Evolutionary conservation across 1,140 invertebrate species (phyloP).

Genomic region (Drosophila sechellia): DNA sequence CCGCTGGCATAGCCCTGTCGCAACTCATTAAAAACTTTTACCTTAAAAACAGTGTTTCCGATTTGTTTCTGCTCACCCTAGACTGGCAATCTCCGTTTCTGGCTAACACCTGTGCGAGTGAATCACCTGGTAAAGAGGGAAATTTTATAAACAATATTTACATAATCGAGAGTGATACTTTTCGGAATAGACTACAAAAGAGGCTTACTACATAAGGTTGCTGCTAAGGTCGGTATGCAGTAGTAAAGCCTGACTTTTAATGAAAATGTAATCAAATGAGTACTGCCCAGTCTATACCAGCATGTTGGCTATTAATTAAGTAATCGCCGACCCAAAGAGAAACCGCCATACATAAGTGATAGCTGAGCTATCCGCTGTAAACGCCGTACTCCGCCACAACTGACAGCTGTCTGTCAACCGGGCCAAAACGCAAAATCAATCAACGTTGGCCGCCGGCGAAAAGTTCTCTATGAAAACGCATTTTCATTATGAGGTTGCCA

Average conservation of each 20-base stretch:
- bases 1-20: constrained; percentile 29
- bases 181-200: neutral
- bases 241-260: too few relatives aligned
- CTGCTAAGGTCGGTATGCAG: neutral
- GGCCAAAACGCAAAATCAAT: constrained; percentile 67
- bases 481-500: constrained; percentile 60
- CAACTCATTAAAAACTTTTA: constrained; percentile 80
- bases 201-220: neutral
- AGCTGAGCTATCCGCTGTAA: neutral
- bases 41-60: constrained; percentile 59
- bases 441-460: constrained; percentile 55
- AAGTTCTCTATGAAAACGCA: constrained; percentile 55
- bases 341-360: constrained; percentile 47
- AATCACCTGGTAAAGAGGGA: neutral
- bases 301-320: constrained; percentile 59
- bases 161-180: constrained; percentile 5
- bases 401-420: constrained; percentile 63
- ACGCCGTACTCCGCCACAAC: constrained; percentile 1
- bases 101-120: constrained; percentile 7
- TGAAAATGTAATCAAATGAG: neutral
- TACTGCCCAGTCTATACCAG: constrained; percentile 1
- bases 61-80: constrained; percentile 49
- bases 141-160: constrained; percentile 24
- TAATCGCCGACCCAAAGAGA: constrained; percentile 41
- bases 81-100: constrained; percentile 19